Conservation (phyloP, 2,113 vertebrate genomes). For the Psephotus haematonotus region DNA sequence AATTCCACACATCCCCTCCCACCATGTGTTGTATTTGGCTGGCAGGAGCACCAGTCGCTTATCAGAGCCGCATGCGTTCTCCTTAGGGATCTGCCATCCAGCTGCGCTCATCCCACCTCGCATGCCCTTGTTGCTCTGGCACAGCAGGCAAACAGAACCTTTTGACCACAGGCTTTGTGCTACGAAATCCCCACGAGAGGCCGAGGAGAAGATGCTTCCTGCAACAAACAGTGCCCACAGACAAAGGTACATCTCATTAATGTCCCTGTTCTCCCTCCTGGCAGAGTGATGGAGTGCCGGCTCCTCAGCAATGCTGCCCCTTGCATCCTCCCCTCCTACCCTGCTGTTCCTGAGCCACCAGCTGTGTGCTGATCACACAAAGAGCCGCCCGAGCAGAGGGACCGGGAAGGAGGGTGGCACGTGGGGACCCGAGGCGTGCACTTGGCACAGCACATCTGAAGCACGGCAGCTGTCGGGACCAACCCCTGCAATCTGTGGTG, state of each 20-base stretch:
- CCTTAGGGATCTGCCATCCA: background rate
- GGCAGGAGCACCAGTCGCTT: background rate
- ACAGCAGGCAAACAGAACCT: background rate
- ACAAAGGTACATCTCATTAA: background rate
- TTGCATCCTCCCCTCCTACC: constrained; percentile 41
- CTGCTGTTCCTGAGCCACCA: constrained; percentile 33
- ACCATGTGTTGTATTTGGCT: background rate
- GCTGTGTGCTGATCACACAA: constrained; percentile 17
- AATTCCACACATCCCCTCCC: background rate
- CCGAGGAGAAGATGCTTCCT: background rate
- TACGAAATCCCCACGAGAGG: background rate
- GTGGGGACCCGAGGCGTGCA: background rate
- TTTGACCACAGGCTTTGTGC: background rate
- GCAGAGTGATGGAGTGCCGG: background rate
- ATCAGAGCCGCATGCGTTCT: background rate
- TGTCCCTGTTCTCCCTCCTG: background rate
- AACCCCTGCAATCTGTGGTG: constrained; percentile 63
- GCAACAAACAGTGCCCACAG: background rate
- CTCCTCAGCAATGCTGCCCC: background rate
- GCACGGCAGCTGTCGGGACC: constrained; percentile 50
- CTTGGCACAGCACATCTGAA: constrained; percentile 15
- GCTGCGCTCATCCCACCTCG: background rate
- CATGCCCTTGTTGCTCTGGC: background rate
- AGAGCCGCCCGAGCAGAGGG: background rate
- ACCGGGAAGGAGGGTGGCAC: background rate